phyloP scores from a whole-genome alignment of 2,888 invertebrate genomes.

The Metopia argyrocephala region DNA sequence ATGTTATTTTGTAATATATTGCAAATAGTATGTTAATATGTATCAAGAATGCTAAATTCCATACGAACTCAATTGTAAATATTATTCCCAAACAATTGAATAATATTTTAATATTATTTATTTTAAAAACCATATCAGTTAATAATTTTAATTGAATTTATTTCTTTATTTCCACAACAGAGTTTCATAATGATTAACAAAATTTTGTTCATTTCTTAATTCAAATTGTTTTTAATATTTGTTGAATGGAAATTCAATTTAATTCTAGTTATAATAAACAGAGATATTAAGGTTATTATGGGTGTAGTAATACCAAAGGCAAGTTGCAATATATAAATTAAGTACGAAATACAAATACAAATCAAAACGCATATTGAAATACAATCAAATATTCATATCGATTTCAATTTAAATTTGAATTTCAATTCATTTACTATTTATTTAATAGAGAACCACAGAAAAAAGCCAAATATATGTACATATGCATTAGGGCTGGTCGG shows the following conservation, averaged over 20 bases:
- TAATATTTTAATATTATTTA: neutral
- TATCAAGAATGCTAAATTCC: no score
- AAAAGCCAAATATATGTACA: conserved; percentile 2
- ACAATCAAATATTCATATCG: conserved; percentile 15
- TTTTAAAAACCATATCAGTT: neutral
- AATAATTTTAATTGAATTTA: neutral
- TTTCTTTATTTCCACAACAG: neutral
- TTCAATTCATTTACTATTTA: conserved; percentile 47
- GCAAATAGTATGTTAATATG: neutral
- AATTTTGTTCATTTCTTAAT: neutral
- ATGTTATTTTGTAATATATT: neutral
- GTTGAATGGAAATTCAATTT: neutral
- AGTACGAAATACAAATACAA: neutral
- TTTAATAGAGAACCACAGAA: conserved; percentile 6
- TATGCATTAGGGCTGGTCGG: no score
- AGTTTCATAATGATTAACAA: neutral
- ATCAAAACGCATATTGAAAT: neutral
- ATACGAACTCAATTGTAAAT: neutral
- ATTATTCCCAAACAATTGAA: neutral
- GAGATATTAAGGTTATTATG: neutral
- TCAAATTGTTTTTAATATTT: neutral
- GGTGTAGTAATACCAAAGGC: neutral
- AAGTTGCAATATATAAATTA: neutral
- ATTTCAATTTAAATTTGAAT: conserved; percentile 48
- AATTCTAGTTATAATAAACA: neutral